Conservation (phyloP, 2,888 invertebrate species). For the Globia sparganii region DNA sequence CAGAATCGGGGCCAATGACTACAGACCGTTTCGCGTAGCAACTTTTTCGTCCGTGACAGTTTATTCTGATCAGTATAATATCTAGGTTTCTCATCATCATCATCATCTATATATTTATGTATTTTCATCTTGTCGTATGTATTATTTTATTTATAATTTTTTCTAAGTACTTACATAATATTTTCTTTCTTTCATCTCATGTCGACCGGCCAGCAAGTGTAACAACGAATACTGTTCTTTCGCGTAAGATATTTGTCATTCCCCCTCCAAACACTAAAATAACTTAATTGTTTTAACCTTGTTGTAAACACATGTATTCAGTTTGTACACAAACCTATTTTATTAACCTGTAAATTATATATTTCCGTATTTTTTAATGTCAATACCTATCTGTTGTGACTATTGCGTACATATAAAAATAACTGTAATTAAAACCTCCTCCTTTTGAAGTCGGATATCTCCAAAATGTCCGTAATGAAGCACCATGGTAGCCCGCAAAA, state of each 20-base stretch:
- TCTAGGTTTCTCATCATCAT: too few species aligned
- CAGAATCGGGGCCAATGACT: too few species aligned
- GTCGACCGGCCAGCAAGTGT: slow-evolving; percentile 81
- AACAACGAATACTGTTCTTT: slow-evolving; percentile 84
- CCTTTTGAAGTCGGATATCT: background rate
- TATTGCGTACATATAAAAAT: background rate
- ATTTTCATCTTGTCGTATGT: background rate
- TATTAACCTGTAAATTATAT: background rate
- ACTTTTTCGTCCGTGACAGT: background rate
- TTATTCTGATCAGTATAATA: background rate
- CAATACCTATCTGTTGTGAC: background rate
- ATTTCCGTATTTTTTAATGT: background rate
- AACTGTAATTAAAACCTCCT: background rate
- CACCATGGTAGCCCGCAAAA: too few species aligned
- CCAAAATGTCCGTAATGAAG: background rate
- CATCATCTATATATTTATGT: too few species aligned
- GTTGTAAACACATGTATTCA: background rate
- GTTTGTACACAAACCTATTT: background rate
- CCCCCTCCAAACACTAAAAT: slow-evolving; percentile 62
- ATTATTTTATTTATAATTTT: slow-evolving; percentile 23
- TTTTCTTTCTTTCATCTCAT: slow-evolving; percentile 76
- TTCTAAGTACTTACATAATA: slow-evolving; percentile 51
- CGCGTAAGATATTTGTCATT: slow-evolving; percentile 82
- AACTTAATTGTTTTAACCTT: slow-evolving; percentile 5
- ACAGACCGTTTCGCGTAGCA: background rate